Conservation (phyloP, 2,888 invertebrate genomes). For the Bellardia pandia region DNA sequence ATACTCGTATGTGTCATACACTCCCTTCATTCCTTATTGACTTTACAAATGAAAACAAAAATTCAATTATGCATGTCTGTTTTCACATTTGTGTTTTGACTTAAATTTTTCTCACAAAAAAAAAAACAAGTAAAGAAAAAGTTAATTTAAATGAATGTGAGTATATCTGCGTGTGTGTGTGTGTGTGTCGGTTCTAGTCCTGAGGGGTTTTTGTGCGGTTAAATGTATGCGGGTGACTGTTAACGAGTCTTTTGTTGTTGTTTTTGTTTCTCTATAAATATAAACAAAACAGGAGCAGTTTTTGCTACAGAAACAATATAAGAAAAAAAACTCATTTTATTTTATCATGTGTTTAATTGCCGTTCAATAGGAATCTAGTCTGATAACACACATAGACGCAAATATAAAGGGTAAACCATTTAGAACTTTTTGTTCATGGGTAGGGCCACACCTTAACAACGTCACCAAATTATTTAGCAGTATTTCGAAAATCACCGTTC, state of each 20-base stretch:
- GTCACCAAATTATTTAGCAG: too few relatives aligned
- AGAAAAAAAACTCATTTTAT: not conserved
- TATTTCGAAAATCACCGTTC: too few relatives aligned
- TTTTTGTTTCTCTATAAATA: not conserved
- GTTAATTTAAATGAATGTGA: conserved; percentile 54
- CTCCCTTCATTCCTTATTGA: conserved; percentile 47
- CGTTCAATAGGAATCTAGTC: conserved; percentile 51
- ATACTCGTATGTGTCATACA: not conserved
- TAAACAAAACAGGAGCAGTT: not conserved
- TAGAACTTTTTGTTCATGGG: too few relatives aligned
- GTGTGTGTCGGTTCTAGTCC: not conserved
- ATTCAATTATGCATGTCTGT: conserved; percentile 67
- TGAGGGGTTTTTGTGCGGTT: not conserved
- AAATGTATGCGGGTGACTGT: not conserved
- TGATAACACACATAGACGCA: conserved; percentile 18
- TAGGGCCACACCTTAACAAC: too few relatives aligned
- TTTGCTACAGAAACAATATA: conserved; percentile 18
- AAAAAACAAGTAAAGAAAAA: conserved; percentile 21
- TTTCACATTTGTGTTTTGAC: conserved; percentile 63
- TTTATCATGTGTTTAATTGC: conserved; percentile 59
- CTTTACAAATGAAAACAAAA: conserved; percentile 69
- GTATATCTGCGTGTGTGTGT: not conserved
- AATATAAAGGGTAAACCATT: too few relatives aligned
- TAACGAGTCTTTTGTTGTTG: not conserved
- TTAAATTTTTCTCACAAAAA: conserved; percentile 53